Percentiles rank a stretch among this genome's conserved stretches.
These are phyloP conservation scores for Homarus americanus DNA, from an alignment of 1,140 invertebrate species.

Conservation along the genomic window DNA sequence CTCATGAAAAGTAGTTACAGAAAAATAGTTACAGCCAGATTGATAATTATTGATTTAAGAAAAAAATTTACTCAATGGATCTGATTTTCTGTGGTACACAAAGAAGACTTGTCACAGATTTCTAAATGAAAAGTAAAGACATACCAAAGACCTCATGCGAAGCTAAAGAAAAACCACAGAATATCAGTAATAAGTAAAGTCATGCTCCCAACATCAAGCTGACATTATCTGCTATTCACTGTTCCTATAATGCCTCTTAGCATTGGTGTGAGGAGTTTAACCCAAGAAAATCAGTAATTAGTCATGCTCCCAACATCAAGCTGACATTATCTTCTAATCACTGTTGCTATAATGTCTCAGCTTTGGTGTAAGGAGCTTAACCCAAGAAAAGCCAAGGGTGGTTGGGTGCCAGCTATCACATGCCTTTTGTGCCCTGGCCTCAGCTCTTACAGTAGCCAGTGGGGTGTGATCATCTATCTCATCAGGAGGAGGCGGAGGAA, in stretches of 20 bases:
- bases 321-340: constrained; percentile 14
- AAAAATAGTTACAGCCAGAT: not conserved
- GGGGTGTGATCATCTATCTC: constrained; percentile 62
- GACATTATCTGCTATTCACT: constrained; percentile 3
- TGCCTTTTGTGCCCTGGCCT: constrained; percentile 71
- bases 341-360: constrained; percentile 3
- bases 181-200: constrained; percentile 9
- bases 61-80: not conserved
- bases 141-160: constrained; percentile 23
- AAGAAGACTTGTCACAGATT: not conserved
- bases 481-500: constrained; percentile 49
- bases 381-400: constrained; percentile 47
- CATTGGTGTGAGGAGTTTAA: constrained; percentile 38
- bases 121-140: constrained; percentile 6
- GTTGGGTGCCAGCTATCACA: constrained; percentile 64
- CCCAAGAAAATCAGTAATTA: constrained; percentile 50
- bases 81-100: constrained; percentile 29
- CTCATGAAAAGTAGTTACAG: too few species aligned
- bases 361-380: constrained; percentile 40
- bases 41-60: not conserved
- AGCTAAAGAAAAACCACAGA: constrained; percentile 10
- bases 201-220: constrained; percentile 46
- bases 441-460: constrained; percentile 65
- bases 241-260: not conserved
- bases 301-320: constrained; percentile 38